Conservation (phyloP, 2,888 invertebrate genomes). For the Dryocosmus kuriphilus region DNA sequence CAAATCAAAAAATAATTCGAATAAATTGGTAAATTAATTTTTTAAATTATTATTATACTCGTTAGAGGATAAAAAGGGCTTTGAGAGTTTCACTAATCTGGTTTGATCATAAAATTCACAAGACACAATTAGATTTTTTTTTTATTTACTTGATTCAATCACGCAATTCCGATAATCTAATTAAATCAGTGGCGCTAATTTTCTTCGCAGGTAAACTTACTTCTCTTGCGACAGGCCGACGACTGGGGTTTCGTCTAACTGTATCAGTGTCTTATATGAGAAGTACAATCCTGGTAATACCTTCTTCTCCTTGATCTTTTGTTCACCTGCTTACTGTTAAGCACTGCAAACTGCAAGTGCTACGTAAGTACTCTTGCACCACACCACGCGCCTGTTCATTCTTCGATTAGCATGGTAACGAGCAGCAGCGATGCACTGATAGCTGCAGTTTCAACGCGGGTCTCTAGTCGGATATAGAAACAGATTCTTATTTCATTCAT, state of each 20-base stretch:
- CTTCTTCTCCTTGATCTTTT: slow-evolving; percentile 22
- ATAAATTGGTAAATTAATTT: no score
- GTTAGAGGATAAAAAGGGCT: background rate
- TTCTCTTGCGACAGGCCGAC: slow-evolving; percentile 62
- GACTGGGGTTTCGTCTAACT: slow-evolving; percentile 68
- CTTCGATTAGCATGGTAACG: slow-evolving; percentile 31
- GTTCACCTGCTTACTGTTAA: slow-evolving; percentile 27
- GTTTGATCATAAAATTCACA: background rate
- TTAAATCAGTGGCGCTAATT: background rate
- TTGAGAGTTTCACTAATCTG: background rate
- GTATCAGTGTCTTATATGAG: slow-evolving; percentile 70
- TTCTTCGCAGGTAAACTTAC: slow-evolving; percentile 58
- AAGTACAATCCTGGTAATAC: slow-evolving; percentile 35
- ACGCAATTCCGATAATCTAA: background rate
- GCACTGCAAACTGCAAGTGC: slow-evolving; percentile 25
- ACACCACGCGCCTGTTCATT: slow-evolving; percentile 21
- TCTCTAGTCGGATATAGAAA: background rate
- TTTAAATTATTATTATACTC: no score
- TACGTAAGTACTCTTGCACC: slow-evolving; percentile 25
- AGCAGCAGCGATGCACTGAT: slow-evolving; percentile 19
- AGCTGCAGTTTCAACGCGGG: background rate
- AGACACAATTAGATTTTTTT: background rate
- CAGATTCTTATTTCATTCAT: slow-evolving; percentile 22
- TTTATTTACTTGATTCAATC: background rate
- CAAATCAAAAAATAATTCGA: no score